A percentile compares a stretch with the other conserved stretches of the same genome.
Conservation (phyloP, 2,113 vertebrate genomes). For the Oxygymnocypris stewartii region DNA sequence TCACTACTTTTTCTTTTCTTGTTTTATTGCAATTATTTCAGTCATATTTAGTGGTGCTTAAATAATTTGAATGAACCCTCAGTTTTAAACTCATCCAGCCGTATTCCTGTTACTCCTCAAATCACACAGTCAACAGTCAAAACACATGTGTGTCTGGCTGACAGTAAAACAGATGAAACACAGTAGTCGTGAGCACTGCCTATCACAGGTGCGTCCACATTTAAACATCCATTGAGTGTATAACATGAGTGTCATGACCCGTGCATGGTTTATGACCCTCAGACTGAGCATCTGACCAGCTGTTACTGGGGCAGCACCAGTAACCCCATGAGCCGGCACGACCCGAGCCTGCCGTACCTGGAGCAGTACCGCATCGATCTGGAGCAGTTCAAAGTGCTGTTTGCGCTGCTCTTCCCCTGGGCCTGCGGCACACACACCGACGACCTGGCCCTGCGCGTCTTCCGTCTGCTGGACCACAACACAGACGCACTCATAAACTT, state of each 20-base stretch:
- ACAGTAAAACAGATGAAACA: background rate
- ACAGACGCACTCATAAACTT: slow-evolving; percentile 94
- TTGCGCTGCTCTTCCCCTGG: slow-evolving; percentile 91
- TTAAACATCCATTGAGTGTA: background rate
- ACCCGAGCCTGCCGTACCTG: slow-evolving; percentile 96
- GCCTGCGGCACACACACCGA: slow-evolving; percentile 87
- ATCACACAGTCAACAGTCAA: no score
- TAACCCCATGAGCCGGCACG: slow-evolving; percentile 88
- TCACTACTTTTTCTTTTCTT: no score
- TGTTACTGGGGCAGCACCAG: slow-evolving; percentile 98
- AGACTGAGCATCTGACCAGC: slow-evolving; percentile 97
- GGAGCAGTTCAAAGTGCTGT: slow-evolving; percentile 95
- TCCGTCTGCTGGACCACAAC: slow-evolving; percentile 90
- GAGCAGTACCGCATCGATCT: slow-evolving; percentile 98
- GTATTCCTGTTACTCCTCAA: no score
- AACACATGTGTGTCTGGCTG: no score
- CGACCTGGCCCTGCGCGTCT: slow-evolving; percentile 84
- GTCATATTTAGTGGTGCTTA: no score
- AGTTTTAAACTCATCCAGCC: no score
- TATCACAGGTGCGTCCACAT: background rate
- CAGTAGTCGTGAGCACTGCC: background rate
- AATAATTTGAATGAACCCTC: no score
- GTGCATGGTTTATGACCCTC: background rate
- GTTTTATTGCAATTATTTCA: no score
- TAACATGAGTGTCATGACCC: background rate